Conservation (phyloP, 2,888 invertebrate species). For the Furcula furcula region DNA sequence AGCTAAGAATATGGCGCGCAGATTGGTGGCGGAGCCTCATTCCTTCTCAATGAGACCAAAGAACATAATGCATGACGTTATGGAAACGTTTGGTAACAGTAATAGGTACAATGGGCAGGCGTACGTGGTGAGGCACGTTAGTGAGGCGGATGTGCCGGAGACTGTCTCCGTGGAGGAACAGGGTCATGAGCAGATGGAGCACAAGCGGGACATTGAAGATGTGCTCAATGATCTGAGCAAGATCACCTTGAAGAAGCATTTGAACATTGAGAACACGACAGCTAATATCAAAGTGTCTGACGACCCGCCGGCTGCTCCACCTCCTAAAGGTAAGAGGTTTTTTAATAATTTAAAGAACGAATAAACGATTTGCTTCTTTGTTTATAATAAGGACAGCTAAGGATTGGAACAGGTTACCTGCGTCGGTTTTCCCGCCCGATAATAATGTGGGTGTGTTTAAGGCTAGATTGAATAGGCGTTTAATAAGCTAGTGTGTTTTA, state of each 20-base stretch:
- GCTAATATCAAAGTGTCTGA: slow-evolving; percentile 69
- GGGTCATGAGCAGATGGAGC: slow-evolving; percentile 54
- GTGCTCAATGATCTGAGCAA: slow-evolving; percentile 72
- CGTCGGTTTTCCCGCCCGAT: too few relatives aligned
- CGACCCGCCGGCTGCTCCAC: slow-evolving; percentile 48
- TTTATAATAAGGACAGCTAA: too few relatives aligned
- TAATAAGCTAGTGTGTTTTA: too few relatives aligned
- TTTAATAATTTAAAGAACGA: too few relatives aligned
- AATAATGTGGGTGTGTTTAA: too few relatives aligned
- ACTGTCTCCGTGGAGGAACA: slow-evolving; percentile 53
- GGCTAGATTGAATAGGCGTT: too few relatives aligned
- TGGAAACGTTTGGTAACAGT: slow-evolving; percentile 69
- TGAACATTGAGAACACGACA: slow-evolving; percentile 72
- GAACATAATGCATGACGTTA: slow-evolving; percentile 74
- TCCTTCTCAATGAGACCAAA: slow-evolving; percentile 64
- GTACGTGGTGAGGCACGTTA: slow-evolving; percentile 65
- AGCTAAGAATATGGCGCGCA: slow-evolving; percentile 71
- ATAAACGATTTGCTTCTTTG: too few relatives aligned
- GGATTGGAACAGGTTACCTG: too few relatives aligned
- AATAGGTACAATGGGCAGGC: slow-evolving; percentile 55
- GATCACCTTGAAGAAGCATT: slow-evolving; percentile 70
- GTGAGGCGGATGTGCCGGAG: slow-evolving; percentile 56
- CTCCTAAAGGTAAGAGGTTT: slow-evolving; percentile 41
- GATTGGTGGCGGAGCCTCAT: slow-evolving; percentile 68
- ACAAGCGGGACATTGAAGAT: slow-evolving; percentile 69